Evolutionary conservation across 2,888 invertebrate species (phyloP).

Genomic region (Drosophila suboccidentalis): DNA sequence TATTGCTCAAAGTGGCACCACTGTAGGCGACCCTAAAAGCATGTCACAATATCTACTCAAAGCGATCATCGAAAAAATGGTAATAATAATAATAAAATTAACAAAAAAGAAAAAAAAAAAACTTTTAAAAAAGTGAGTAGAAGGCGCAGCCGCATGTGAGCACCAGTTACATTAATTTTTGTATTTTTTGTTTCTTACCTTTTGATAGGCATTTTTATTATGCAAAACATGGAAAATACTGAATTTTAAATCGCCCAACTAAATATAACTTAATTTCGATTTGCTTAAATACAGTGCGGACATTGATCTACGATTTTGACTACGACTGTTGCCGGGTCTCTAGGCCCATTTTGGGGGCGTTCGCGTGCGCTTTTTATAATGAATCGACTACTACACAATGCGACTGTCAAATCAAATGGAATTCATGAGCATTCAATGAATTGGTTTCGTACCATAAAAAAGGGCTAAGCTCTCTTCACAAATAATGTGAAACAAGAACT

Average conservation of each 20-base stretch:
- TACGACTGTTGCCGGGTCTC: background rate
- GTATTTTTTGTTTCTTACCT: conserved; percentile 53
- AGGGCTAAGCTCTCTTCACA: conserved; percentile 61
- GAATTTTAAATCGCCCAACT: conserved; percentile 71
- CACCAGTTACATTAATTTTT: conserved; percentile 74
- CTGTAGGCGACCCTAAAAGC: conserved; percentile 70
- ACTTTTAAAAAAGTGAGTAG: conserved; percentile 34
- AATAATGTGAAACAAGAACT: background rate
- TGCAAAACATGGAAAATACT: conserved; percentile 81
- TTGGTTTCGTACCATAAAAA: conserved; percentile 60
- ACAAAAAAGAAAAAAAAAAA: conserved; percentile 24
- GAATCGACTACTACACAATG: conserved; percentile 47
- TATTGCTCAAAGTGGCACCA: conserved; percentile 75
- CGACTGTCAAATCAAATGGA: conserved; percentile 61
- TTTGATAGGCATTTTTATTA: conserved; percentile 78
- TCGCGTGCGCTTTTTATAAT: conserved; percentile 46
- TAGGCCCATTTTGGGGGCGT: conserved; percentile 41
- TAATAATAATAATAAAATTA: conserved; percentile 16
- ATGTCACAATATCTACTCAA: conserved; percentile 74
- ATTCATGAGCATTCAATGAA: conserved; percentile 51
- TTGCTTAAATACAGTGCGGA: conserved; percentile 58
- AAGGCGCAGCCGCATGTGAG: conserved; percentile 65
- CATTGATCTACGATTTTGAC: conserved; percentile 57
- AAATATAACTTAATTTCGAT: conserved; percentile 66
- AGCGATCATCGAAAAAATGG: conserved; percentile 32